These are phyloP conservation scores for Poeciliopsis turrubarensis DNA, from an alignment of 2,113 vertebrate genomes.

Conservation along the genomic window DNA sequence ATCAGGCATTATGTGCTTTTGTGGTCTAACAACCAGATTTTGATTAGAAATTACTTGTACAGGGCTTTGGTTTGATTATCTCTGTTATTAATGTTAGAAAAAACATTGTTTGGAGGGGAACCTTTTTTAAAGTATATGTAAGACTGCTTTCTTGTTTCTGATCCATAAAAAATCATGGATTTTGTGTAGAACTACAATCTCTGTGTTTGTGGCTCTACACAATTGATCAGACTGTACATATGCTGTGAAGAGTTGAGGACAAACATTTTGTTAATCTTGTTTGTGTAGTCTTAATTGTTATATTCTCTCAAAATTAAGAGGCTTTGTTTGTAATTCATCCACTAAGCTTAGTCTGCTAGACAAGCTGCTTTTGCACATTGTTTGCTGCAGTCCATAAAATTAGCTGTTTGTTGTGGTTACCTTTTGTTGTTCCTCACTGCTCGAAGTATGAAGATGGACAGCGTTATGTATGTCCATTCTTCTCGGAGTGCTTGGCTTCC, in stretches of 20 bases:
- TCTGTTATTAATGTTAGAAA: neutral
- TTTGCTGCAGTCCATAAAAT: constrained; percentile 45
- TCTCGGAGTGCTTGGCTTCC: constrained; percentile 55
- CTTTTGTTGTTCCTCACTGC: constrained; percentile 43
- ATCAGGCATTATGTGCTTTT: constrained; percentile 9
- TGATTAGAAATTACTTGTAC: constrained; percentile 8
- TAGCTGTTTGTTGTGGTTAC: constrained; percentile 25
- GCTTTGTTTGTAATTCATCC: constrained; percentile 62
- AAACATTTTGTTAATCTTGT: constrained; percentile 36
- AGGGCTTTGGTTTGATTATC: neutral
- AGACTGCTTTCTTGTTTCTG: neutral
- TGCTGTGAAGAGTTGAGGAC: neutral
- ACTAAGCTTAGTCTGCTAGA: constrained; percentile 52
- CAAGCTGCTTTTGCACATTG: constrained; percentile 38
- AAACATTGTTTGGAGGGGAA: neutral
- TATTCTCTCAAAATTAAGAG: constrained; percentile 61
- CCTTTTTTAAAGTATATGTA: neutral
- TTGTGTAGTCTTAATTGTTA: constrained; percentile 26
- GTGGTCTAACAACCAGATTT: constrained; percentile 8
- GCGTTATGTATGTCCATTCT: constrained; percentile 55
- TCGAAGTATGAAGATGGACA: constrained; percentile 2
- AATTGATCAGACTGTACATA: neutral
- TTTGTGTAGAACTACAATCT: neutral
- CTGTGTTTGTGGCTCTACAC: neutral
- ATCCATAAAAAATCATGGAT: neutral